Evolutionary conservation across 2,797 vertebrate species (phyloP), one percentile per base, ranked within the genome.

Genomic region (Sphaeramia orbicularis): DNA sequence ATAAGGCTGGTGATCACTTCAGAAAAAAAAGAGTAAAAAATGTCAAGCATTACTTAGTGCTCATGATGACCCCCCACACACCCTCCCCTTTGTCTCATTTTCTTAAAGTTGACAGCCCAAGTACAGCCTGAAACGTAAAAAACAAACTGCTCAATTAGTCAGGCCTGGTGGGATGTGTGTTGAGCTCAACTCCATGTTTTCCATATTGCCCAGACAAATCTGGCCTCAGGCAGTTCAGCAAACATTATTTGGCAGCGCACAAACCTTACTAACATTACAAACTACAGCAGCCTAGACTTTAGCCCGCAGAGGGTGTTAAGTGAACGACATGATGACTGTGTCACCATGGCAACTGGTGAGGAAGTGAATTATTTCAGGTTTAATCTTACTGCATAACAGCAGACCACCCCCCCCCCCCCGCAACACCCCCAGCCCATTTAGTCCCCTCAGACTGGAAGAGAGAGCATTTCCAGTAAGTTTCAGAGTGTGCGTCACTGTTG

Each of bases 281-380:
- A 84, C 61, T 53, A 80, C 81, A 71, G 77, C 69, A 76, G 81
- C 69, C 73, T 35, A 58, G 52, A 69, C 63, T 73, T 84, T 82
- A 16, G 63, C 76, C 67, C 1, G 3, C 71, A 64, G 65, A 81
- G 61, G 61, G 54, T 44, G 7, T n/a, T 72, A 71, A 69, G 71
- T 68, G 70, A 81, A 78, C 77, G 60, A 69, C 74, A 24, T 55
- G 62, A 80, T 79, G 68, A 54, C 62, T 68, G 50, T 59, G 60
- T 91, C 77, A 45, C 89, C 85, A 90, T 92, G 79, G 86, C 82
- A 91, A 91, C 89, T 63, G 69, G 65, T 81, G 64, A 81, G 70
- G 49, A 52, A 66, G 61, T 56, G 12, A 76, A 53, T 73, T 71
- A 84, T 74, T 84, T 71, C 36, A 70, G 71, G 68, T 82, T 82